These are phyloP conservation scores for Mionectes olivaceus DNA, from an alignment of 2,797 vertebrate genomes.

Conservation along the genomic window DNA sequence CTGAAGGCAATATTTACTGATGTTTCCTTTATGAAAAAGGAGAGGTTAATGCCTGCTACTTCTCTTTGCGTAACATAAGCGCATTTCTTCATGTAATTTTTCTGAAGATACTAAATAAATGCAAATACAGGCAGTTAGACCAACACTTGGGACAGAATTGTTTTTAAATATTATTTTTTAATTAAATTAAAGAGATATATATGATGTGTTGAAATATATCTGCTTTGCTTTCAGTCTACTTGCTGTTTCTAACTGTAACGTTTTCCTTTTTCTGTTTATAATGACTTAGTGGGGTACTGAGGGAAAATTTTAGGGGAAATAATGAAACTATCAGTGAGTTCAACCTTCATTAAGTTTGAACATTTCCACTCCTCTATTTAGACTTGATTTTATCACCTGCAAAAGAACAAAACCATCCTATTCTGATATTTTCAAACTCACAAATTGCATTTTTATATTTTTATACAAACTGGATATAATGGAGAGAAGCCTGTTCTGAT, in stretches of 20 bases:
- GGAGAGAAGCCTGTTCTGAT: background rate
- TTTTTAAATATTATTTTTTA: background rate
- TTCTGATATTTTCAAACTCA: background rate
- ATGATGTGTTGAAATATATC: background rate
- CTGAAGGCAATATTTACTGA: background rate
- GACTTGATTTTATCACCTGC: background rate
- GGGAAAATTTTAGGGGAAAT: background rate
- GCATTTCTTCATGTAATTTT: background rate
- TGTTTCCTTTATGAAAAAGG: constrained; percentile 3
- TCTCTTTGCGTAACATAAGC: background rate
- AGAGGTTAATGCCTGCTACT: background rate
- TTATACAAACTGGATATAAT: background rate
- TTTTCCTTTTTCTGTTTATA: background rate
- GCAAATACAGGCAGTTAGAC: background rate
- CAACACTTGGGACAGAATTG: background rate
- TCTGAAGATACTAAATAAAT: background rate
- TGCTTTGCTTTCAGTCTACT: background rate
- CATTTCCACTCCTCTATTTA: background rate
- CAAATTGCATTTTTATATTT: background rate
- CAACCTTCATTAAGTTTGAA: background rate
- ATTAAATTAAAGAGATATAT: background rate
- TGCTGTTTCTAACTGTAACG: background rate
- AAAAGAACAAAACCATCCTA: background rate
- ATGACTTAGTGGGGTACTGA: background rate
- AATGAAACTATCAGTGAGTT: background rate